Conservation (phyloP, 2,797 vertebrate genomes). For the Acomys russatus region DNA sequence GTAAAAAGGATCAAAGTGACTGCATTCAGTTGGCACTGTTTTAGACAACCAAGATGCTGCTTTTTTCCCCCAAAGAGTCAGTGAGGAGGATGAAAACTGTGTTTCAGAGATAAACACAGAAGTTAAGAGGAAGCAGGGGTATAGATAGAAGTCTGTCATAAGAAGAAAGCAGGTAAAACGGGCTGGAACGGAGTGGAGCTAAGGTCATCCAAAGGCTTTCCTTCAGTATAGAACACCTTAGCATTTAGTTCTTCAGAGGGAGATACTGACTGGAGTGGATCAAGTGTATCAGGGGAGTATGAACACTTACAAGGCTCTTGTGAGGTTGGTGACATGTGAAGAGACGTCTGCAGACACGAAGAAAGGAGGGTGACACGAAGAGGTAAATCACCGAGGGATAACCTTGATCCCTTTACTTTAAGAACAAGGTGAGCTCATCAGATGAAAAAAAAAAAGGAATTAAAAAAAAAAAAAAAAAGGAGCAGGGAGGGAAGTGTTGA, state of each 20-base stretch:
- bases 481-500: not conserved
- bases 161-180: not conserved
- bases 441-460: not conserved
- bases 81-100: not conserved
- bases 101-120: not conserved
- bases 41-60: not conserved
- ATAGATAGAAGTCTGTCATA: not conserved
- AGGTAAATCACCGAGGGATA: not conserved
- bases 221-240: not conserved
- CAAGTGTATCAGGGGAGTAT: not conserved
- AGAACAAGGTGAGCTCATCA: conserved; percentile 64
- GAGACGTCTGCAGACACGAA: not conserved
- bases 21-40: not conserved
- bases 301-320: not conserved
- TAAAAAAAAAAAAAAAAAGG: not conserved
- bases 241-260: not conserved
- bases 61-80: not conserved
- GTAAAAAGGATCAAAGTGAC: not conserved
- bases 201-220: not conserved
- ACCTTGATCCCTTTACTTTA: conserved; percentile 33
- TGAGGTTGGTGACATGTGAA: conserved; percentile 9
- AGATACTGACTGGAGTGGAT: not conserved
- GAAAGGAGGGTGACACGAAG: conserved; percentile 1
- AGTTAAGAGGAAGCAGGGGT: not conserved
- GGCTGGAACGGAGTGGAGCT: not conserved